Base-by-base conservation (phyloP, 64 coral and sea anemone genomes). In the Hydrozoanthus tunicans region DNA sequence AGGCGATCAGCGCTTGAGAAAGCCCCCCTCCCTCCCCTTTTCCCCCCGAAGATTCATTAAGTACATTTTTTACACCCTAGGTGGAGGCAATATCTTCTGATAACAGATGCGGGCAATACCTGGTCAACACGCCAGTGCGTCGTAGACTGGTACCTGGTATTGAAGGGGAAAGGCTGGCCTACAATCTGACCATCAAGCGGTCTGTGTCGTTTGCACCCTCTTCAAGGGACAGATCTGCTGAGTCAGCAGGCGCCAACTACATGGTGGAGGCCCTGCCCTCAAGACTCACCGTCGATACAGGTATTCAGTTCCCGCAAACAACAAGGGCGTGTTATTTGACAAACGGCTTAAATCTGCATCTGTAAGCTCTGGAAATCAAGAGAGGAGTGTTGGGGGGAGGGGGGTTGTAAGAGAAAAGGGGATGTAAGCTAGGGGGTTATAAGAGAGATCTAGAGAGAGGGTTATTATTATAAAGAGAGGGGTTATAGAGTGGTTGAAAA, bases 141-240 rank as follows among this genome's bases (percentile, higher is more conserved):
- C 84, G 69, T 13, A 73, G 24, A 20, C 84, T 88, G 12, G 84
- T 88, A 24, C 69, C 84, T 32, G 84, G 84, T 2, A 70, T 88
- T 17, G 84, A 88, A 56, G 84, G 84, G n/a, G 84, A 88, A 59
- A 15, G 84, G 8, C 56, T 88, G 56, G 84, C 84, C 11, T 88
- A 88, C n/a, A 88, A 88, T 43, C 69, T 88, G 84, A 75, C 56
- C 9, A 73, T 88, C 73, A 88, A 88, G 25, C 68, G 84, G 7
- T 56, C 84, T 74, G 51, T 85, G 2, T n/a, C 82, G 7, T 27
- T 23, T n/a, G 69, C 74, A 59, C 69, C 84, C 25, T 13, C 20
- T 20, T 5, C 84, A 73, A 69, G 68, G 26, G 70, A 73, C 68
- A 72, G 3, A 88, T 73, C 24, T 26, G 54, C 68, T 3, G 84